These are phyloP conservation scores for Callyntrura guangdongensis DNA, from an alignment of 2,888 invertebrate species.

Conservation along the genomic window DNA sequence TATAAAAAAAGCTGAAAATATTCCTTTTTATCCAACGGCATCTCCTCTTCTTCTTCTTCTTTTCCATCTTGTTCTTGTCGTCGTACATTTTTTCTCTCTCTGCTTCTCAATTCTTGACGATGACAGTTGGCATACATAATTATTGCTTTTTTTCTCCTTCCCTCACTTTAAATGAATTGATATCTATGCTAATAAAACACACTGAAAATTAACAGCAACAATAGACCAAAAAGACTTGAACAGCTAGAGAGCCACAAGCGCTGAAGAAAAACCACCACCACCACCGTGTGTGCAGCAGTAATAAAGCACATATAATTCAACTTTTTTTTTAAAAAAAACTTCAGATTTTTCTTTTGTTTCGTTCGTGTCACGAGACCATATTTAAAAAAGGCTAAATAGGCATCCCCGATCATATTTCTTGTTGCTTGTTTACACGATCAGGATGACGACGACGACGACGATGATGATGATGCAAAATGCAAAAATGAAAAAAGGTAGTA, in stretches of 20 bases:
- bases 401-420: slow-evolving; percentile 1
- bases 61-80: not conserved
- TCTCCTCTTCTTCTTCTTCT: not conserved
- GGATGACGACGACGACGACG: no score
- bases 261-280: no score
- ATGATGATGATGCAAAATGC: no score
- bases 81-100: not conserved
- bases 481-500: slow-evolving; percentile 21
- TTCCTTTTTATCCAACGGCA: not conserved
- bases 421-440: not conserved
- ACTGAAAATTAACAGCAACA: not conserved
- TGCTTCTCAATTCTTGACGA: no score
- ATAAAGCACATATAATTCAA: no score
- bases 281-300: no score
- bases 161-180: slow-evolving; percentile 17
- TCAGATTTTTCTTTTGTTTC: no score
- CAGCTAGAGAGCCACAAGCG: not conserved
- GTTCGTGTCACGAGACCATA: slow-evolving; percentile 35
- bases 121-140: slow-evolving; percentile 43
- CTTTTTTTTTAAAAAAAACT: no score
- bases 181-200: slow-evolving; percentile 14
- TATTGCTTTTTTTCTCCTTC: not conserved
- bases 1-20: not conserved
- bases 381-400: slow-evolving; percentile 37
- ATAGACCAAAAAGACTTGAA: no score